These are phyloP conservation scores for Salvelinus fontinalis DNA, from an alignment of 2,113 vertebrate genomes.

Conservation along the genomic window DNA sequence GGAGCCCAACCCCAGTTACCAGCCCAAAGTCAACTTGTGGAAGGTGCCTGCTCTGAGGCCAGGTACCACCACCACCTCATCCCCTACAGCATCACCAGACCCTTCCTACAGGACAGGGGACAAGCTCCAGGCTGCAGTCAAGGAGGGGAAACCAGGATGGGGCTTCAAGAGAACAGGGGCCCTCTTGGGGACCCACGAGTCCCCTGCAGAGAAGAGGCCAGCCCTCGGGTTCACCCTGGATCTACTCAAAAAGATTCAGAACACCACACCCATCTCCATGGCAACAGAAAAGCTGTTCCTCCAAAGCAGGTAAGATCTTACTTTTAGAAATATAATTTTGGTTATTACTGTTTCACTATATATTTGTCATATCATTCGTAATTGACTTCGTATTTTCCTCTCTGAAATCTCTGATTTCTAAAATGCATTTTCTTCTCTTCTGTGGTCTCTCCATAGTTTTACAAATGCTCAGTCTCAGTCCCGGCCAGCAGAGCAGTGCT, in stretches of 20 bases:
- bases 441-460: slow-evolving; percentile 43
- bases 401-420: not conserved
- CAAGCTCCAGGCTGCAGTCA: slow-evolving; percentile 52
- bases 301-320: slow-evolving; percentile 70
- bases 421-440: not conserved
- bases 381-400: not conserved
- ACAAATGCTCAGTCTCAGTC: slow-evolving; percentile 53
- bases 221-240: slow-evolving; percentile 66
- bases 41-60: slow-evolving; percentile 80
- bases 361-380: too few species aligned
- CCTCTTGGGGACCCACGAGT: slow-evolving; percentile 59
- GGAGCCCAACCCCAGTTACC: slow-evolving; percentile 62
- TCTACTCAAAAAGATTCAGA: slow-evolving; percentile 68
- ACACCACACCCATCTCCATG: slow-evolving; percentile 32
- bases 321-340: too few species aligned
- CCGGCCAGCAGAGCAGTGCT: slow-evolving; percentile 64
- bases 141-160: slow-evolving; percentile 63
- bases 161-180: slow-evolving; percentile 65
- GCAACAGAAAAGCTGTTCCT: slow-evolving; percentile 60
- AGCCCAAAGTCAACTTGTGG: slow-evolving; percentile 76
- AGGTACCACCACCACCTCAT: slow-evolving; percentile 55
- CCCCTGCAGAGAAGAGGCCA: slow-evolving; percentile 75
- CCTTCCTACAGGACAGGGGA: slow-evolving; percentile 62
- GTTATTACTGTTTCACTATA: not conserved
- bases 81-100: slow-evolving; percentile 61